Evolutionary conservation across 1,140 invertebrate species (phyloP), one percentile per base, ranked within the genome.

Genomic region (Zaprionus camerounensis): DNA sequence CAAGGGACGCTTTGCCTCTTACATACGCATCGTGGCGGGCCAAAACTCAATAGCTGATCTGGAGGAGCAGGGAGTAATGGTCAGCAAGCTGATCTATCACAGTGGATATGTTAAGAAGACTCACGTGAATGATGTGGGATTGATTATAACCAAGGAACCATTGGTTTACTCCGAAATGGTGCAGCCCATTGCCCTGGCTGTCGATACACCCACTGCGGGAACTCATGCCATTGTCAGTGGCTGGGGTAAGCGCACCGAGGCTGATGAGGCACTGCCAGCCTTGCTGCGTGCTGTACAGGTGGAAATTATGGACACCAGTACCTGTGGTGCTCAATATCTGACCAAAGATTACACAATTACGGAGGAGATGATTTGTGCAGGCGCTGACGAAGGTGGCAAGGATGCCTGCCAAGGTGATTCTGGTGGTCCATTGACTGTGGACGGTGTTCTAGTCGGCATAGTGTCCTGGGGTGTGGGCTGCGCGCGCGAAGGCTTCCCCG

Each of bases 311-410:
- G 76, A 81, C 22, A 67, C 15, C 2, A 92, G 49, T 24, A 71
- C 69, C 1, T 88, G 84, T 28, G 81, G 84, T 0, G 67, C 69
- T 0, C 84, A 88, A 53, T 88, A 88, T n/a, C n/a, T 75, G 28
- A 81, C 78, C 9, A 88, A 88, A 49, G 91, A 94, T 38, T 75
- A 72, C n/a, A 57, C 80, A 6, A 92, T 97, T 15, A 95, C 94
- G 0, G 83, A 94, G 6, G 94, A 94, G n/a, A 96, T 96, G 95
- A 87, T 96, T 3, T 97, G 96, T 78, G 96, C 96, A 15, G 96
- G 96, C 13, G 65, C 64, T 6, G 31, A 76, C 11, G 83, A 82
- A 13, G 85, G 85, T 1, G 85, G 84, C 22, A 88, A 90, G 28
- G 84, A 88, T 51, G 71, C 84, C 9, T 88, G 84, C 41, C 71